phyloP scores from a whole-genome alignment of 2,113 vertebrate genomes.

The Ornithorhynchus anatinus region DNA sequence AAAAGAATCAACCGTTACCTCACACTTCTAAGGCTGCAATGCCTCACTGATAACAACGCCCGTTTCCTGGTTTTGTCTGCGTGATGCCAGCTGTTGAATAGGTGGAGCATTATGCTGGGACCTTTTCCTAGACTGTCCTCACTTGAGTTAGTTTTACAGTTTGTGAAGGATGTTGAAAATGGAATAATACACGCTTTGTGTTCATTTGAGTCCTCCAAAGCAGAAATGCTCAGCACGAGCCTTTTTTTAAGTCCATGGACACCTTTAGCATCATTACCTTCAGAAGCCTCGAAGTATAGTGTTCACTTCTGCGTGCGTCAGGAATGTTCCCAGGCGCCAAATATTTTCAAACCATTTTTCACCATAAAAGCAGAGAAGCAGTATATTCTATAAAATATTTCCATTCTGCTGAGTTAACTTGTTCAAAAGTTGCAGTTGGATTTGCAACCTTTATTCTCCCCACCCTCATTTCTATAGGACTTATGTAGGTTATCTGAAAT shows the following conservation, averaged over 20 bases:
- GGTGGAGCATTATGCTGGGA: background rate
- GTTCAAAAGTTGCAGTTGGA: too few relatives aligned
- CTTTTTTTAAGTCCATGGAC: background rate
- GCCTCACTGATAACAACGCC: too few relatives aligned
- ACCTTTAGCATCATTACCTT: background rate
- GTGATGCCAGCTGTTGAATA: background rate
- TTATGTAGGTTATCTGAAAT: too few relatives aligned
- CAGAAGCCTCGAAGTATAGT: background rate
- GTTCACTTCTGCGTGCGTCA: background rate
- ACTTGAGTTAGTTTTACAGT: background rate
- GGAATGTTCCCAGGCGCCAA: background rate
- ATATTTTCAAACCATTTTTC: background rate
- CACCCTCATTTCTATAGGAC: too few relatives aligned
- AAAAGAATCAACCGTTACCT: too few relatives aligned
- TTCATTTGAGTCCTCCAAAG: background rate
- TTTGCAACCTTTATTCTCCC: too few relatives aligned
- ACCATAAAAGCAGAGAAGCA: background rate
- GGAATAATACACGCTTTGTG: background rate
- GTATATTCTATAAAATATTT: background rate
- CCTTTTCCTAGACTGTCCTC: background rate
- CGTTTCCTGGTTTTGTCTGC: background rate
- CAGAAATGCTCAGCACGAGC: fast-evolving
- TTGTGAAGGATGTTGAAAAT: background rate
- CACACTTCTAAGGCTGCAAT: too few relatives aligned
- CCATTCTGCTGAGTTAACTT: too few relatives aligned